Conservation (phyloP, 2,113 vertebrate species). For the Megatriorchis doriae region DNA sequence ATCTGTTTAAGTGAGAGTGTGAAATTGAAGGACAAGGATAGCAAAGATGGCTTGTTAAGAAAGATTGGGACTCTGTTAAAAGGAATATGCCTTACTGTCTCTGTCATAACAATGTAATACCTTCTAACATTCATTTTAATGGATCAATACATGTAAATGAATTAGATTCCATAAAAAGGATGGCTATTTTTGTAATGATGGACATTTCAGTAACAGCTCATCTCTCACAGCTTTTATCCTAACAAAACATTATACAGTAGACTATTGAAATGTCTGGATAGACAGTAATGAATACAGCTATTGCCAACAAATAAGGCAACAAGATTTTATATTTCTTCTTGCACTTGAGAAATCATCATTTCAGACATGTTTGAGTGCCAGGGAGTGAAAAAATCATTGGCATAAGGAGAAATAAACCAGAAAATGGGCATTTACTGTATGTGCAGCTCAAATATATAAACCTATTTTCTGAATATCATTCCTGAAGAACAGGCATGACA, state of each 20-base stretch:
- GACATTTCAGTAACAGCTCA: neutral
- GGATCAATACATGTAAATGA: neutral
- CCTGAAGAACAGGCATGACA: neutral
- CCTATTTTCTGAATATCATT: conserved; percentile 11
- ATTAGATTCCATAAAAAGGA: neutral
- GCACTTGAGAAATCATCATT: neutral
- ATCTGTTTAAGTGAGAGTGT: neutral
- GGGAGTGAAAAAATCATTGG: neutral
- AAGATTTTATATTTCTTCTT: neutral
- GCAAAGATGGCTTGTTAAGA: neutral
- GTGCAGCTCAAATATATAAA: neutral
- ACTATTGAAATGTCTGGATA: neutral
- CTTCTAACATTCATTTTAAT: neutral
- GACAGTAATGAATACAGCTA: neutral
- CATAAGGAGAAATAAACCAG: neutral
- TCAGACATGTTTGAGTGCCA: neutral
- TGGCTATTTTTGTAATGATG: neutral
- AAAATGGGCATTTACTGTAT: neutral
- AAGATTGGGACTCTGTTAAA: neutral
- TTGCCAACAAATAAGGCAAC: neutral
- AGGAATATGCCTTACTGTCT: neutral
- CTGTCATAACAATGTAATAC: neutral
- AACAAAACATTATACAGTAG: neutral
- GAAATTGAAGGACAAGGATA: neutral
- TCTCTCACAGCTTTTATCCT: neutral